Evolutionary conservation across 2,113 vertebrate species (phyloP).

Genomic region (Telmatochromis brachygnathus): DNA sequence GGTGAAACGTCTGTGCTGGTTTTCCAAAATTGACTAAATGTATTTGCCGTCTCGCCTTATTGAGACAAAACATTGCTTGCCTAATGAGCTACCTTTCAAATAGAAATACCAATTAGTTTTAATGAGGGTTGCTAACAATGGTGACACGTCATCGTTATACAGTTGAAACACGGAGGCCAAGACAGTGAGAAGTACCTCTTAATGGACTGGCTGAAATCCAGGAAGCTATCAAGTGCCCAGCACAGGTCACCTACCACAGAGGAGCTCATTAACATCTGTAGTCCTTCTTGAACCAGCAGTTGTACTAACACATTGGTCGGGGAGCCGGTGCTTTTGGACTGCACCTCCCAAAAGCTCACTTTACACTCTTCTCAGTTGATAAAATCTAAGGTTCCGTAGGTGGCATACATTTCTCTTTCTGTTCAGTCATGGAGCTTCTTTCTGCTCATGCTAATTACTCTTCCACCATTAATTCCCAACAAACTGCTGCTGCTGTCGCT

Average conservation of each 20-base stretch:
- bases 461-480: slow-evolving; percentile 1
- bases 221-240: slow-evolving; percentile 22
- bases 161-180: slow-evolving; percentile 23
- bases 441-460: slow-evolving; percentile 7
- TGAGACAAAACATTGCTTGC: slow-evolving; percentile 45
- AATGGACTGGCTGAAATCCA: slow-evolving; percentile 48
- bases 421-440: neutral
- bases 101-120: slow-evolving; percentile 56
- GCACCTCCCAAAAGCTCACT: neutral
- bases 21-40: slow-evolving; percentile 8
- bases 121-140: slow-evolving; percentile 55
- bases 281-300: neutral
- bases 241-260: slow-evolving; percentile 36
- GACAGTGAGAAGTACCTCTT: slow-evolving; percentile 23
- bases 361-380: neutral
- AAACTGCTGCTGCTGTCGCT: neutral
- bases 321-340: neutral
- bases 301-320: neutral
- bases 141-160: slow-evolving; percentile 22
- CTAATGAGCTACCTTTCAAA: slow-evolving; percentile 53
- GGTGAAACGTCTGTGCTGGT: neutral
- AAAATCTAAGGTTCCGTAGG: slow-evolving; percentile 2
- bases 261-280: slow-evolving; percentile 30
- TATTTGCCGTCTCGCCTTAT: slow-evolving; percentile 34
- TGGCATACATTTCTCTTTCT: neutral